Evolutionary conservation across 2,113 vertebrate species (phyloP), one percentile per base, ranked within the genome.

Genomic region (Chaetodon trifascialis): DNA sequence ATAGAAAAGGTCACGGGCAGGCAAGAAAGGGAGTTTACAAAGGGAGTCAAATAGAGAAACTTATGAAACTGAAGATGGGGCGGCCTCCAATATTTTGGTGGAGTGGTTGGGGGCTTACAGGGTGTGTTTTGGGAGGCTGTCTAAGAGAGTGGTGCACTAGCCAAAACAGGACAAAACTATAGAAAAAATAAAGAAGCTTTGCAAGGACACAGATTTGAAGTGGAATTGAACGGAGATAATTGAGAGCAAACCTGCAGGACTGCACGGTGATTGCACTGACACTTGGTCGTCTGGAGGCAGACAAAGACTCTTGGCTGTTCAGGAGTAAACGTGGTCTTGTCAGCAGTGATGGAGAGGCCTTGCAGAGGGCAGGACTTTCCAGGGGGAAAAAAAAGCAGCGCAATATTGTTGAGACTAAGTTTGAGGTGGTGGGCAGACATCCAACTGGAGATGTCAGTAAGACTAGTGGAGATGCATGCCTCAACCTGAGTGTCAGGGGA

Each of bases 331-430:
- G 85, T 68, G 80, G 71, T 76, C 71, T 64, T 90, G 88, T 87
- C 83, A 77, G 84, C 72, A 30, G 79, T 84, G 85, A 88, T 85
- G 80, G 88, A 90, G 78, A 86, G 89, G 90, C 83, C 90, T 85
- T 70, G 76, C 71, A 77, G 75, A 88, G 83, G 85, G 86, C 83
- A 90, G 68, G 83, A 89, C 81, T 91, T 89, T 88, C 85, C 85
- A 89, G 60, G 55, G 60, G 69, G 23, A 84, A 73, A 73, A 80
- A 76, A 81, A 76, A 87, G 71, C 65, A 64, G 71, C 7, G 15
- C 81, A 55, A 82, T 17, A 76, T 88, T 87, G 88, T 91, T 85
- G 85, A 85, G 83, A 83, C 80, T 88, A 83, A 74, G 47, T 79
- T 88, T 87, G 82, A 87, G 80, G 30, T 49, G 73, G 70, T 83